phyloP scores from a whole-genome alignment of 1,140 invertebrate species.

The Calliphora vicina region DNA sequence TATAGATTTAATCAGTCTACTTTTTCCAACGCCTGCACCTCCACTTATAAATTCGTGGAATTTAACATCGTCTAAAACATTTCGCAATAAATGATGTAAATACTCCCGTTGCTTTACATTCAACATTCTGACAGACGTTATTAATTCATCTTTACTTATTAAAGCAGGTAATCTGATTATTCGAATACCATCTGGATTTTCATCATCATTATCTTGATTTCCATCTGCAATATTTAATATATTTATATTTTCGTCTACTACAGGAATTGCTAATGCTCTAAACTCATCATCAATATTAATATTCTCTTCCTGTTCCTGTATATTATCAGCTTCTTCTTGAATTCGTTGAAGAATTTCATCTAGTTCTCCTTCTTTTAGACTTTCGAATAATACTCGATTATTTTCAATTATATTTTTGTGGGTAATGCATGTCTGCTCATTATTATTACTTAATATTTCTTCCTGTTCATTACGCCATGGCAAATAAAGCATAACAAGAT shows the following conservation, averaged over 20 bases:
- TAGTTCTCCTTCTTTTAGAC: not conserved
- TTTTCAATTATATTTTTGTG: not conserved
- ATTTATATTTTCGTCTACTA: too few species aligned
- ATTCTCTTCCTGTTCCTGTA: too few species aligned
- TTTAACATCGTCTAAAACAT: not conserved
- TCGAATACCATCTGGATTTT: not conserved
- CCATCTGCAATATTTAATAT: not conserved
- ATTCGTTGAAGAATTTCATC: not conserved
- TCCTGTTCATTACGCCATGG: conserved; percentile 7
- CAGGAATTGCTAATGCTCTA: not conserved
- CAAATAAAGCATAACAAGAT: not conserved
- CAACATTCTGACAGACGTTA: not conserved
- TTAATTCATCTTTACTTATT: not conserved
- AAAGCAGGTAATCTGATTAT: not conserved
- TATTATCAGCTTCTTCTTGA: not conserved
- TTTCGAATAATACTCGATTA: not conserved
- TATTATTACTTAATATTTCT: not conserved
- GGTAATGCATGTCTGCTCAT: not conserved
- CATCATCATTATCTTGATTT: not conserved
- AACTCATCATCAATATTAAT: too few species aligned
- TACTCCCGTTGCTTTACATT: not conserved
- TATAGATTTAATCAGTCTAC: not conserved
- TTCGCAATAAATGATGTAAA: not conserved
- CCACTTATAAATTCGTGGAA: not conserved
- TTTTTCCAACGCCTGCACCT: not conserved